A percentile compares a stretch with the other conserved stretches of the same genome.
Evolutionary conservation across 1,140 invertebrate genomes (phyloP).

Genomic region (Drosophila sulfurigaster): DNA sequence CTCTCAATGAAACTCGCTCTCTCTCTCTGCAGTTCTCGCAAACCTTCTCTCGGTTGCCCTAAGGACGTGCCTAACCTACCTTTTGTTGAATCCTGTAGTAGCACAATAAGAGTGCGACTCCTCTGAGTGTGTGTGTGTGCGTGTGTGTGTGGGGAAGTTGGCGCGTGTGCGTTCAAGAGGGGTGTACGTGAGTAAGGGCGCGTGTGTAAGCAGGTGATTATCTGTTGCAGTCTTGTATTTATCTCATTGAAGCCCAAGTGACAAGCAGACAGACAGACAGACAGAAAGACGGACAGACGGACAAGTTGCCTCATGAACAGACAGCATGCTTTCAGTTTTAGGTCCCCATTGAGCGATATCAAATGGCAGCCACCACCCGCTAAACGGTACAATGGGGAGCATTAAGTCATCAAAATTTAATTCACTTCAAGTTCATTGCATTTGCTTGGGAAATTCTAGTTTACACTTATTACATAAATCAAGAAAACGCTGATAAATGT

Average conservation of each 20-base stretch:
- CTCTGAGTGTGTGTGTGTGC: conserved; percentile 3
- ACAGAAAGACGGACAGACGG: conserved; percentile 6
- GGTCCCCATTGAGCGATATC: conserved; percentile 10
- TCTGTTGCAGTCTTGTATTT: conserved; percentile 79
- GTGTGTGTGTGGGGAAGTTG: conserved; percentile 13
- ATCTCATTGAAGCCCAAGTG: conserved; percentile 73
- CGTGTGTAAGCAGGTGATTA: conserved; percentile 83
- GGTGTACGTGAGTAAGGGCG: conserved; percentile 29
- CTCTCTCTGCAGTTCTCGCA: conserved; percentile 11
- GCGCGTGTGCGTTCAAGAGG: conserved; percentile 6
- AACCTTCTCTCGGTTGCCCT: conserved; percentile 24
- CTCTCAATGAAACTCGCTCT: neutral
- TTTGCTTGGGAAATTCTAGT: neutral
- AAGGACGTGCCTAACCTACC: conserved; percentile 79
- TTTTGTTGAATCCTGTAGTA: conserved; percentile 77
- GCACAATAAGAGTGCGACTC: conserved; percentile 57
- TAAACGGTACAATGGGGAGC: conserved; percentile 41
- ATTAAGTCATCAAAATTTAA: conserved; percentile 3
- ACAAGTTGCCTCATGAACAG: neutral
- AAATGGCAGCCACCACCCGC: conserved; percentile 11
- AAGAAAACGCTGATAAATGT: too few species aligned
- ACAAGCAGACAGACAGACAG: conserved; percentile 26
- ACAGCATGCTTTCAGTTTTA: conserved; percentile 28
- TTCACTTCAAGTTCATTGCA: neutral
- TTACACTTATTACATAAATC: too few species aligned